A percentile compares a stretch with the other conserved stretches of the same genome.
These are phyloP conservation scores for Patagioenas fasciata DNA, from an alignment of 2,113 vertebrate genomes.

Conservation along the genomic window DNA sequence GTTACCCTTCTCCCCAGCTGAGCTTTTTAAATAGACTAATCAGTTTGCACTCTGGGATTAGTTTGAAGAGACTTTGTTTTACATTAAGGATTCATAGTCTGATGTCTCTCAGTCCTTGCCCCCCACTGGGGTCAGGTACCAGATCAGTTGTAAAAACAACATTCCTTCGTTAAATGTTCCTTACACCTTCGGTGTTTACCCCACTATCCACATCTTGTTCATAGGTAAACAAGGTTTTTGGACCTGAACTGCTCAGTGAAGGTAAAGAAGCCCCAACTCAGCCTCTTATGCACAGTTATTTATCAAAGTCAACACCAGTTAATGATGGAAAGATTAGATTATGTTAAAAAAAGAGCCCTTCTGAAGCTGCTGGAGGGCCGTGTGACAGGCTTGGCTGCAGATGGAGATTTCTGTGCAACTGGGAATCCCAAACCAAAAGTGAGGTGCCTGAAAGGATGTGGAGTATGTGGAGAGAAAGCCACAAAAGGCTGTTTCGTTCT, in stretches of 20 bases:
- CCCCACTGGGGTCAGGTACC: too few species aligned
- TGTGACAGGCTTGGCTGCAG: fast-evolving
- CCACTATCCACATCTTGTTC: background rate
- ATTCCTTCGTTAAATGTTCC: too few species aligned
- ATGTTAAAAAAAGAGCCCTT: background rate
- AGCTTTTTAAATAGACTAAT: too few species aligned
- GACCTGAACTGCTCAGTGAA: background rate
- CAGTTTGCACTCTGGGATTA: too few species aligned
- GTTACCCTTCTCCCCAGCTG: too few species aligned
- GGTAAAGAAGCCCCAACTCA: background rate
- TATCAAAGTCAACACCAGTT: background rate
- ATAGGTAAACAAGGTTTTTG: background rate
- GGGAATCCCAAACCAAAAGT: background rate
- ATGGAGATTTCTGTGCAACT: fast-evolving
- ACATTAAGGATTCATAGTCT: too few species aligned
- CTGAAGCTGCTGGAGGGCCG: background rate
- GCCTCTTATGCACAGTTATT: fast-evolving
- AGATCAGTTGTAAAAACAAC: too few species aligned
- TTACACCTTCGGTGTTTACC: background rate
- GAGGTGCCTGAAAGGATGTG: background rate
- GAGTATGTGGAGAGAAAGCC: background rate
- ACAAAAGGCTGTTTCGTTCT: fast-evolving
- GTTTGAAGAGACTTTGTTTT: too few species aligned
- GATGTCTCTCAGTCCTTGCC: too few species aligned
- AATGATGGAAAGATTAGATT: fast-evolving